Evolutionary conservation across 2,113 vertebrate species (phyloP).

Genomic region (Clarias gariepinus): DNA sequence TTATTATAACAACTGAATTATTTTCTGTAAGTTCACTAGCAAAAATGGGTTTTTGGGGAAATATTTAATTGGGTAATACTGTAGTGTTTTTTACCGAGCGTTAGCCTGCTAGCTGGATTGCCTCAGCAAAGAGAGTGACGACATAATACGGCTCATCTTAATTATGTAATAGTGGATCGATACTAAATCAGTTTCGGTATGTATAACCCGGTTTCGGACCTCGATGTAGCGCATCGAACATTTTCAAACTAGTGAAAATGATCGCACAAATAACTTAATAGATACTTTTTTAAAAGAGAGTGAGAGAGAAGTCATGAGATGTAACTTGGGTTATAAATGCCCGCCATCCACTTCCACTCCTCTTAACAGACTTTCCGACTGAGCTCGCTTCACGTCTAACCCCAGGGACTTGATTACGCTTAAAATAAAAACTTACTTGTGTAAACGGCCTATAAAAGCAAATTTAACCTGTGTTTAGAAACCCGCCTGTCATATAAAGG

Average conservation of each 20-base stretch:
- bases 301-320: not conserved
- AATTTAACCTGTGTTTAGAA: not conserved
- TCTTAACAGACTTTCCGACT: not conserved
- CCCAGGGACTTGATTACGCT: not conserved
- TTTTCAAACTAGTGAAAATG: not conserved
- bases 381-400: too few relatives aligned
- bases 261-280: not conserved
- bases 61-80: not conserved
- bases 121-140: constrained; percentile 38
- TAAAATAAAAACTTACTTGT: not conserved
- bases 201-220: not conserved
- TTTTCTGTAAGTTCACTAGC: not conserved
- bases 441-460: not conserved
- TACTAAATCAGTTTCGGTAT: not conserved
- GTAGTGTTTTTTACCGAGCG: not conserved
- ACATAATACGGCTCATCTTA: constrained; percentile 12
- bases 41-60: not conserved
- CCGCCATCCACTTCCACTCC: not conserved
- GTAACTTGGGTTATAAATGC: constrained; percentile 7
- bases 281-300: not conserved
- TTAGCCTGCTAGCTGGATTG: not conserved
- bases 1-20: not conserved
- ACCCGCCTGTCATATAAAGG: not conserved
- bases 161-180: not conserved
- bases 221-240: not conserved